phyloP scores from a whole-genome alignment of 2,113 vertebrate species.

The Corvus cornix region DNA sequence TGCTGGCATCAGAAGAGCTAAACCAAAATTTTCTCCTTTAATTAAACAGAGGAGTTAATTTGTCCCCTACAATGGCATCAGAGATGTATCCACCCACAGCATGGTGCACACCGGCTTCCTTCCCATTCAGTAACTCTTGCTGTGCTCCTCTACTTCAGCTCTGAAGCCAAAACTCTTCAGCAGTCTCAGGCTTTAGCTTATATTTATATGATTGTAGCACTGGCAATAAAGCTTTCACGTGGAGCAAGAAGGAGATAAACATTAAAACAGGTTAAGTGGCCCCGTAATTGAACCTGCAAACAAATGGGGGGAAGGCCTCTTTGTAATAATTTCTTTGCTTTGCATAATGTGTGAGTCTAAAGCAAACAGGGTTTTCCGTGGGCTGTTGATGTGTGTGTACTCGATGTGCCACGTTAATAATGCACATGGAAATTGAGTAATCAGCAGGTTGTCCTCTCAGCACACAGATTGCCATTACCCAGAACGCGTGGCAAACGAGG shows the following conservation, averaged over 20 bases:
- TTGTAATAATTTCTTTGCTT: background rate
- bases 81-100: background rate
- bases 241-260: conserved; percentile 6
- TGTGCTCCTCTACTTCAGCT: background rate
- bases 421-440: background rate
- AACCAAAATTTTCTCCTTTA: background rate
- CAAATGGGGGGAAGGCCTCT: background rate
- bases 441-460: conserved; percentile 32
- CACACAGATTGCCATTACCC: background rate
- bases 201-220: background rate
- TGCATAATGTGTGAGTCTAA: background rate
- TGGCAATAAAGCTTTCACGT: conserved; percentile 17
- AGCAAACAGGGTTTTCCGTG: background rate
- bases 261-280: conserved; percentile 47
- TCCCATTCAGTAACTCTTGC: background rate
- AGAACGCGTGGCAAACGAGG: background rate
- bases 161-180: background rate
- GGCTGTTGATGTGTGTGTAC: background rate
- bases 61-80: background rate
- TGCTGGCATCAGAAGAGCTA: background rate
- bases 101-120: background rate
- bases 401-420: conserved; percentile 32
- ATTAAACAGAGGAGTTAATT: background rate
- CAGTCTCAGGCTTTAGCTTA: background rate
- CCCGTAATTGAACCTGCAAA: conserved; percentile 1